Percentiles rank a stretch among this genome's conserved stretches.
These are phyloP conservation scores for Parus major DNA, from an alignment of 2,113 vertebrate species.

Conservation along the genomic window DNA sequence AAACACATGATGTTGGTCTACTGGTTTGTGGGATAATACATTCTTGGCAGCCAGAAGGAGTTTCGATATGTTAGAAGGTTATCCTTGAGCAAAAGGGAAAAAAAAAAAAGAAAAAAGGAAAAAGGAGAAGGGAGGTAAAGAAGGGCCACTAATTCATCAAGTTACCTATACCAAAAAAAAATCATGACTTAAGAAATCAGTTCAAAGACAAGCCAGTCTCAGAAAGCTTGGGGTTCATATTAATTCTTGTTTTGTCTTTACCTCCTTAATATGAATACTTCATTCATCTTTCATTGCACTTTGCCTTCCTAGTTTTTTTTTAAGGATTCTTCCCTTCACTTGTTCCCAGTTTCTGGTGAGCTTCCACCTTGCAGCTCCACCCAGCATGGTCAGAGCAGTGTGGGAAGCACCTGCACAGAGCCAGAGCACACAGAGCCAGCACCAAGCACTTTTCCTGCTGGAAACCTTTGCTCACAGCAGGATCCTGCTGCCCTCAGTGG, in stretches of 20 bases:
- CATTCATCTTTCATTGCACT: not conserved
- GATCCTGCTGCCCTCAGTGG: not conserved
- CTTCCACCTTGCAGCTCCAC: not conserved
- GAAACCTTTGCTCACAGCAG: not conserved
- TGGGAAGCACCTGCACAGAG: not conserved
- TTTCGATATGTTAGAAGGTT: constrained; percentile 76
- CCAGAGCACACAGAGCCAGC: not conserved
- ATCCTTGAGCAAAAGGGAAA: constrained; percentile 4
- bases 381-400: rapidly evolving
- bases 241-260: not conserved
- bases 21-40: constrained; percentile 77
- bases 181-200: not conserved
- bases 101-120: not conserved
- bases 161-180: not conserved
- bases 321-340: not conserved
- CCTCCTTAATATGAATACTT: not conserved
- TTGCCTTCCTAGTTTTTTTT: not conserved
- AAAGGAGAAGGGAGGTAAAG: not conserved
- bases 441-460: rapidly evolving
- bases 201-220: not conserved
- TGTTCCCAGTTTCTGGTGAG: not conserved
- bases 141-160: constrained; percentile 7
- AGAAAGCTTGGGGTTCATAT: not conserved
- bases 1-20: constrained; percentile 81
- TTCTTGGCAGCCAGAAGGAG: constrained; percentile 74